These are phyloP conservation scores for Apis mellifera DNA, from an alignment of 1,140 invertebrate genomes.

Conservation along the genomic window DNA sequence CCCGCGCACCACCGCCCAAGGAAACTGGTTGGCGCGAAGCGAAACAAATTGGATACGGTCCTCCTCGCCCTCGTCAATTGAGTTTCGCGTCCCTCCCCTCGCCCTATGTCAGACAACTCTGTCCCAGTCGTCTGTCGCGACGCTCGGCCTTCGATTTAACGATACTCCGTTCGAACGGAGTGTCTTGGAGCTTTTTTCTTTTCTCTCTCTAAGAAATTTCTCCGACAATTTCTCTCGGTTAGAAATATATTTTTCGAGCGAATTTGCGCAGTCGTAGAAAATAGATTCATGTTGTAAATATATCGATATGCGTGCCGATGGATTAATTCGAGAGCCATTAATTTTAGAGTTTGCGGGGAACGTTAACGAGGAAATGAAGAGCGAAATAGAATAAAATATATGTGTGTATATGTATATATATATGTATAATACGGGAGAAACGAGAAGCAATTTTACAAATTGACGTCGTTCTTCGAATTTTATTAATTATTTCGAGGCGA, in stretches of 20 bases:
- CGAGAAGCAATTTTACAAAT: not conserved
- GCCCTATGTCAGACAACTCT: not conserved
- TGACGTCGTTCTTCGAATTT: not conserved
- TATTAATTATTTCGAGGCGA: not conserved
- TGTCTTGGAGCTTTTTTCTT: not conserved
- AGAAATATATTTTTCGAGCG: not conserved
- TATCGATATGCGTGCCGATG: too few species aligned
- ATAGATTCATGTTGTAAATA: too few species aligned
- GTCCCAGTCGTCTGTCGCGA: not conserved
- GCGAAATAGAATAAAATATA: too few species aligned
- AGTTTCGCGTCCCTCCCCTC: slow-evolving; percentile 21
- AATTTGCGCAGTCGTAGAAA: too few species aligned
- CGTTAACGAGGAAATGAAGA: too few species aligned
- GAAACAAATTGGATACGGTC: slow-evolving; percentile 45
- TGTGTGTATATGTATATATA: too few species aligned
- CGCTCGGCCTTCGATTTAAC: slow-evolving; percentile 33
- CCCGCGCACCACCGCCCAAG: slow-evolving; percentile 30
- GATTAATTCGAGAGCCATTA: too few species aligned
- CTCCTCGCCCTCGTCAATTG: slow-evolving; percentile 16
- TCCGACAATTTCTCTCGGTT: not conserved
- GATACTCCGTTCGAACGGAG: not conserved
- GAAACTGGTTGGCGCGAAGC: slow-evolving; percentile 37
- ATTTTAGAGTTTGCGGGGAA: too few species aligned
- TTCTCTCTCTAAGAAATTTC: not conserved
- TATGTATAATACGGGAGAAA: too few species aligned